phyloP scores from a whole-genome alignment of 2,888 invertebrate genomes.

The Ellobium chinense region DNA sequence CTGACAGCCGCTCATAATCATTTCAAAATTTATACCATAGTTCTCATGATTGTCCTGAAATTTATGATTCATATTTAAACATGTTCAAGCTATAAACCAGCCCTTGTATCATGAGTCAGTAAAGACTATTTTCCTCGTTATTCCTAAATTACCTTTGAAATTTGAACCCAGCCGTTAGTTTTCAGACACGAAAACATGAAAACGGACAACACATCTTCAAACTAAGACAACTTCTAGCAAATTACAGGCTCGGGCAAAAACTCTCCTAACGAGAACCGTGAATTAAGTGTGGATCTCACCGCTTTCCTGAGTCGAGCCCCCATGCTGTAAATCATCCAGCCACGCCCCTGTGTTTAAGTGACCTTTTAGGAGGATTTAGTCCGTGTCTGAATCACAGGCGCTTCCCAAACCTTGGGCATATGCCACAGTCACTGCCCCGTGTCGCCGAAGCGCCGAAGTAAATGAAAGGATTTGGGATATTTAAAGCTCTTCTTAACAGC shows the following conservation, averaged over 20 bases:
- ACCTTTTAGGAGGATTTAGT: slow-evolving; percentile 18
- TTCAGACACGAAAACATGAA: not conserved
- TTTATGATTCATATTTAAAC: too few relatives aligned
- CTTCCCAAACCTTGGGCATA: slow-evolving; percentile 14
- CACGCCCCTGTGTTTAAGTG: slow-evolving; percentile 26
- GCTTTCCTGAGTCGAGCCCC: not conserved
- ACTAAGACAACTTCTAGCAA: not conserved
- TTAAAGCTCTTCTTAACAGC: not conserved
- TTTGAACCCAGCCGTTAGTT: not conserved
- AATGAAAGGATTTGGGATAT: slow-evolving; percentile 15
- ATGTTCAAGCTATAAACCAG: too few relatives aligned
- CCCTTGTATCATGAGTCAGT: not conserved
- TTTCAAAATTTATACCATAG: too few relatives aligned
- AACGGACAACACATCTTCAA: not conserved
- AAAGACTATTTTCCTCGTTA: not conserved
- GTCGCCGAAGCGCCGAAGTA: not conserved
- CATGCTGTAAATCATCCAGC: slow-evolving; percentile 23
- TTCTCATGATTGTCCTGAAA: too few relatives aligned
- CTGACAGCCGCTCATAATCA: too few relatives aligned
- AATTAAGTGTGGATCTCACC: slow-evolving; percentile 17
- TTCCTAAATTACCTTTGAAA: not conserved
- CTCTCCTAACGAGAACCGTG: not conserved
- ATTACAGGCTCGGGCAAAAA: not conserved
- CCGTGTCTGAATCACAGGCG: not conserved
- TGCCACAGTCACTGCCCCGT: not conserved